Base-by-base conservation (phyloP, 53 echinoderm and acorn worm species). In the Arbacia lixula region DNA sequence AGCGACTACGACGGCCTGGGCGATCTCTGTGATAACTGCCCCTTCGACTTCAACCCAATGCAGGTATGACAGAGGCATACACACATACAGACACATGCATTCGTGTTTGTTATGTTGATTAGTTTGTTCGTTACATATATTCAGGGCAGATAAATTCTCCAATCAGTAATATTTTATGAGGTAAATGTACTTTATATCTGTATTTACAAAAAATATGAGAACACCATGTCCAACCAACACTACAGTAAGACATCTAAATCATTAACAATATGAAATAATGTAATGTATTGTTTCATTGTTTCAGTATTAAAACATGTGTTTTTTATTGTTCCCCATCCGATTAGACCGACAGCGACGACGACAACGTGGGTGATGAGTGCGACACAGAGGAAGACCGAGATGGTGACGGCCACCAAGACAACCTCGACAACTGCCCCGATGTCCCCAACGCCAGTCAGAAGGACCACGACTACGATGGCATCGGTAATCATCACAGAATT, bases 1-100 rank as follows among this genome's bases (percentile, higher is more conserved):
- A 88, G 77, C 28, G 98, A 98, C 40, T 84, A 71, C n/a, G 98
- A 98, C 55, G 92, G 92, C 28, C 72, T 88, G 5, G 98, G 98
- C n/a, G 98, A 98, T 55, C 79, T 92, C 5, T 98, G 98, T 71
- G 98, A 98, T 54, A 98, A 98, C 87, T 98, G 98, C 66, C 98
- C 98, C 1, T 88, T 86, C 51, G 79, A 87, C 55, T 90, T 83
- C 36, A 98, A 98, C 43, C 94, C 98, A 36, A 84, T 88, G 42
- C 98, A 98, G 91, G 96, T 91, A 84, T 52, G 88, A 37, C n/a
- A n/a, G n/a, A n/a, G n/a, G n/a, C n/a, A n/a, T n/a, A n/a, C n/a
- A n/a, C n/a, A n/a, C n/a, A 46, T 46, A 14, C 46, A 46, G 46
- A 46, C 46, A 46, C 14, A 10, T 46, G 14, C 46, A 46, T 46